Conservation (phyloP, 2,797 vertebrate genomes). For the Odontamblyopus lacepedii region DNA sequence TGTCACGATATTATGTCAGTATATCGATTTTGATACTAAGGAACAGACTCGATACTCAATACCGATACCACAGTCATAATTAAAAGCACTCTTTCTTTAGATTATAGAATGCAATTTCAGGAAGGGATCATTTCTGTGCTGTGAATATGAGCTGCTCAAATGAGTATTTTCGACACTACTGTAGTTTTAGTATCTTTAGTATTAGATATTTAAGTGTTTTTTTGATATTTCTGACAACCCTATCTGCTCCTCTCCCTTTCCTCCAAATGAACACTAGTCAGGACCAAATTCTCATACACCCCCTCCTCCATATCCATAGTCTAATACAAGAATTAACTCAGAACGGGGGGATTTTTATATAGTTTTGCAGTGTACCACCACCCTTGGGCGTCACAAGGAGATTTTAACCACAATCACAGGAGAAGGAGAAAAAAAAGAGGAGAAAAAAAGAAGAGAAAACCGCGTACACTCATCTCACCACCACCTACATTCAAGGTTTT, state of each 20-base stretch:
- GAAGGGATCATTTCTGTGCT: too few relatives aligned
- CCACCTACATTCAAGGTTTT: conserved; percentile 80
- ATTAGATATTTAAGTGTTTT: conserved; percentile 5
- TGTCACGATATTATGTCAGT: too few relatives aligned
- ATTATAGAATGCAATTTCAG: too few relatives aligned
- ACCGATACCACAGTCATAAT: too few relatives aligned
- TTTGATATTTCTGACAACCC: conserved; percentile 6
- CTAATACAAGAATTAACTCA: conserved; percentile 19
- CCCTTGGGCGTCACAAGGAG: conserved; percentile 31
- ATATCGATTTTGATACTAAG: too few relatives aligned
- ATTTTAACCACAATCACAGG: conserved; percentile 43
- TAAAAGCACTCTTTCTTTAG: too few relatives aligned
- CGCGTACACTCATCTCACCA: conserved; percentile 69
- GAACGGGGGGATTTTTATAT: conserved; percentile 3
- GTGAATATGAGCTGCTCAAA: too few relatives aligned
- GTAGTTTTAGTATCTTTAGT: too few relatives aligned
- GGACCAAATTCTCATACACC: conserved; percentile 6
- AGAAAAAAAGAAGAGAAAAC: conserved; percentile 21
- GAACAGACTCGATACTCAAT: too few relatives aligned
- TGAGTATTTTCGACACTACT: too few relatives aligned
- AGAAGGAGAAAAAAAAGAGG: conserved; percentile 31
- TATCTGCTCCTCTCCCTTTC: conserved; percentile 19
- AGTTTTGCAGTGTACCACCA: conserved; percentile 26
- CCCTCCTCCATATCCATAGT: conserved; percentile 7
- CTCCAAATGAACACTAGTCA: conserved; percentile 16